A percentile compares a stretch with the other conserved stretches of the same genome.
Conservation (phyloP, 2,797 vertebrate species). For the Ctenopoma kingsleyae region DNA sequence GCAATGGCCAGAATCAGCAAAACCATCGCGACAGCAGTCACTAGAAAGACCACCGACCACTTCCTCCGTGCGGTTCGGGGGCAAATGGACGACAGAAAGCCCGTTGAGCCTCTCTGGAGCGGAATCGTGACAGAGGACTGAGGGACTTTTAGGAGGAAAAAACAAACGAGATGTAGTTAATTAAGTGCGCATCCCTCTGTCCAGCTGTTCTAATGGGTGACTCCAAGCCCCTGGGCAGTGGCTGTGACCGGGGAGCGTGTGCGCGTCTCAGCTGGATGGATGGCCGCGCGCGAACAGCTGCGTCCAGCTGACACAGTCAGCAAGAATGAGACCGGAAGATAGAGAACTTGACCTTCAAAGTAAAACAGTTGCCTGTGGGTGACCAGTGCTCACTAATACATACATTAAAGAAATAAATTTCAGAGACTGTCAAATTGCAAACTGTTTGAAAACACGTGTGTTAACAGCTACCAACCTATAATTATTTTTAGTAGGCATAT, state of each 20-base stretch:
- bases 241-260: constrained; percentile 40
- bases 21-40: constrained; percentile 87
- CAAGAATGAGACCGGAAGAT: constrained; percentile 43
- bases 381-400: neutral
- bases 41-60: constrained; percentile 84
- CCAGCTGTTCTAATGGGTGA: constrained; percentile 19
- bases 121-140: constrained; percentile 84
- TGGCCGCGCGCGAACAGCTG: constrained; percentile 53
- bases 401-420: no score
- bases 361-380: constrained; percentile 35
- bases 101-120: constrained; percentile 81
- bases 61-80: constrained; percentile 87
- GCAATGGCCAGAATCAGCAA: constrained; percentile 86
- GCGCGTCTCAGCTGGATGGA: constrained; percentile 53
- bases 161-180: constrained; percentile 34
- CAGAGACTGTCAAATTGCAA: no score
- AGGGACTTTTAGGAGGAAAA: constrained; percentile 5
- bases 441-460: no score
- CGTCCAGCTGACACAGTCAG: constrained; percentile 46
- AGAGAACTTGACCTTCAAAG: constrained; percentile 39
- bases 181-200: constrained; percentile 40
- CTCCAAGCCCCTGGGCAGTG: constrained; percentile 44
- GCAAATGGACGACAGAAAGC: constrained; percentile 84
- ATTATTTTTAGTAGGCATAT: no score
- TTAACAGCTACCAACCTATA: no score